These are phyloP conservation scores for Dissostichus mawsoni DNA, from an alignment of 2,113 vertebrate genomes.

Conservation along the genomic window DNA sequence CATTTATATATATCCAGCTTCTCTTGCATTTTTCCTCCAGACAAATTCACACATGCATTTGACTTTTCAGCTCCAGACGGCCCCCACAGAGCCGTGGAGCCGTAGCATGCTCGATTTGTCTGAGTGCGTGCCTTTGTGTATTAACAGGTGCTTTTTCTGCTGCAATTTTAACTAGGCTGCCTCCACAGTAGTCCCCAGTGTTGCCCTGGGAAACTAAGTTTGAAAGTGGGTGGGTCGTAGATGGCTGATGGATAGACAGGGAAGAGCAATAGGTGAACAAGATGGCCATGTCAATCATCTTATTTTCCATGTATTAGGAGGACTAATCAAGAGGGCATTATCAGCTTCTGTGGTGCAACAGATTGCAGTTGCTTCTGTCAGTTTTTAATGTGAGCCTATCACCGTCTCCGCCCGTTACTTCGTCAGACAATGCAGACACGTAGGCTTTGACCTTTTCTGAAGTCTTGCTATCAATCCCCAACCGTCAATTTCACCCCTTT, in stretches of 20 bases:
- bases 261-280: slow-evolving; percentile 20
- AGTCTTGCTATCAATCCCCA: slow-evolving; percentile 38
- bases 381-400: slow-evolving; percentile 14
- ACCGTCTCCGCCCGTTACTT: slow-evolving; percentile 22
- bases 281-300: slow-evolving; percentile 13
- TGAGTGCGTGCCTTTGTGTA: slow-evolving; percentile 34
- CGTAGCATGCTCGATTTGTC: slow-evolving; percentile 50
- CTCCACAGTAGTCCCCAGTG: slow-evolving; percentile 23
- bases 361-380: slow-evolving; percentile 35
- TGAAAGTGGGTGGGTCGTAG: slow-evolving; percentile 1
- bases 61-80: slow-evolving; percentile 5
- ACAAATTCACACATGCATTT: slow-evolving; percentile 37
- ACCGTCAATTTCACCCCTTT: slow-evolving; percentile 55
- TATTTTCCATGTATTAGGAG: slow-evolving; percentile 15
- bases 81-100: slow-evolving; percentile 44
- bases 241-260: slow-evolving; percentile 7
- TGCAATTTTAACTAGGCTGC: slow-evolving; percentile 50
- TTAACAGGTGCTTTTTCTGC: slow-evolving; percentile 56
- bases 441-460: slow-evolving; percentile 54
- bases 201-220: slow-evolving; percentile 46
- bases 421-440: slow-evolving; percentile 25
- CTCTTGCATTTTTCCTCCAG: slow-evolving; percentile 35
- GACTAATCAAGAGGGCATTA: slow-evolving; percentile 22
- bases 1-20: slow-evolving; percentile 34
- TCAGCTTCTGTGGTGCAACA: slow-evolving; percentile 10